Conservation (phyloP, 2,113 vertebrate species). For the Callithrix jacchus region DNA sequence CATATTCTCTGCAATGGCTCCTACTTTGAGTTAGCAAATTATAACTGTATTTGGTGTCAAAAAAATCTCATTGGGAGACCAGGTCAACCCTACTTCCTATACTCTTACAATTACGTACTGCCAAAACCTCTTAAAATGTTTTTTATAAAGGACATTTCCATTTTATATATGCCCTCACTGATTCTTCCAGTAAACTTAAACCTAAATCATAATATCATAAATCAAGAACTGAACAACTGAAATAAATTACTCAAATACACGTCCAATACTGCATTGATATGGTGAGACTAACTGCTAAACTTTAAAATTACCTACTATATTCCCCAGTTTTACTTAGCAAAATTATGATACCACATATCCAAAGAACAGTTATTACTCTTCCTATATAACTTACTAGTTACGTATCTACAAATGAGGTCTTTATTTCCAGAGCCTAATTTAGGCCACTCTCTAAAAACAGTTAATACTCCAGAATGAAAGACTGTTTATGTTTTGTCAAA, state of each 20-base stretch:
- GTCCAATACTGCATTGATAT: conserved; percentile 63
- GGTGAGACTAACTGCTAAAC: conserved; percentile 56
- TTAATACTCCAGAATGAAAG: conserved; percentile 51
- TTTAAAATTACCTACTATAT: conserved; percentile 46
- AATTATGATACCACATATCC: background rate
- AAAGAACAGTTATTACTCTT: background rate
- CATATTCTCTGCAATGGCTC: background rate
- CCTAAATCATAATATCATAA: background rate
- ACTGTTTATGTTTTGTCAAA: conserved; percentile 50
- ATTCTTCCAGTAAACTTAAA: conserved; percentile 67
- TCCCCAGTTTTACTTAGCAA: conserved; percentile 30
- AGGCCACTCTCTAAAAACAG: conserved; percentile 65
- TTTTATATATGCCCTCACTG: conserved; percentile 62
- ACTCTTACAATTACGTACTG: conserved; percentile 37
- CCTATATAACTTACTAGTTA: conserved; percentile 3
- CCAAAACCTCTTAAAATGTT: conserved; percentile 70
- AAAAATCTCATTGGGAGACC: background rate
- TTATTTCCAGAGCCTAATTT: conserved; percentile 59
- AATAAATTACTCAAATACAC: conserved; percentile 46
- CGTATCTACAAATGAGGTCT: conserved; percentile 45
- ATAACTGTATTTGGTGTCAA: background rate
- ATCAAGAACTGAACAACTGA: conserved; percentile 62
- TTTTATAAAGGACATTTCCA: conserved; percentile 62
- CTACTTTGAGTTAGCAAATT: background rate
- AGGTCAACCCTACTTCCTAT: background rate